Base-by-base conservation (phyloP, 2,888 invertebrate species). In the Norana najaformis region DNA sequence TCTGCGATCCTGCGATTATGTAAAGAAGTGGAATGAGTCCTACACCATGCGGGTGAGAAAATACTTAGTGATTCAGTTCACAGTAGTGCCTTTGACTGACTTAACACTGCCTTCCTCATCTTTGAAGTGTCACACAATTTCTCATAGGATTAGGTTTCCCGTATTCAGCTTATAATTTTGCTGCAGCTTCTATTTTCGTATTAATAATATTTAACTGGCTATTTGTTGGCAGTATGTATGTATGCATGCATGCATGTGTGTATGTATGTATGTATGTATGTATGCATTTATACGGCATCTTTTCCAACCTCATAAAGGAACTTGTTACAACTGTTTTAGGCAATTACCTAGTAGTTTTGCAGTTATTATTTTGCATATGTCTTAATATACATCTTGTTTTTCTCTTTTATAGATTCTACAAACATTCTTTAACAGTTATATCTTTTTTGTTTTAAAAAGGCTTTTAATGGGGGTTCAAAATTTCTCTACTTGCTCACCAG, bases 401-500 rank as follows among this genome's bases (percentile, higher is more conserved):
- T 47, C 47, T 69, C 69, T n/a, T 69, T 69, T 53, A 23, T 82
- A 18, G 8, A 11, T n/a, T 69, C 11, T 69, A n/a, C 69, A 69
- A 47, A n/a, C n/a, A n/a, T 69, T 30, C 8, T 30, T 69, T 16
- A 69, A n/a, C n/a, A n/a, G 30, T 69, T n/a, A 13, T 69, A n/a
- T 69, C 8, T 53, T 35, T 14, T 88, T 82, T 34, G 47, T 89
- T 85, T 69, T 69, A 69, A 69, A n/a, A 39, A 91, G 91, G 38
- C 83, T 18, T 95, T 97, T 89, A 96, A 96, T 93, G 94, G 96
- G n/a, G 96, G 96, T 47, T 96, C 97, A 20, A 96, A 96, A 93
- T 93, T 96, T 8, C 95, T 98, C 23, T 97, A 98, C 94, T 95
- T 96, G 90, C 91, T 98, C n/a, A 96, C 97, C 5, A 96, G 98